Conservation (phyloP, 1,140 invertebrate species). For the Cepaea nemoralis region DNA sequence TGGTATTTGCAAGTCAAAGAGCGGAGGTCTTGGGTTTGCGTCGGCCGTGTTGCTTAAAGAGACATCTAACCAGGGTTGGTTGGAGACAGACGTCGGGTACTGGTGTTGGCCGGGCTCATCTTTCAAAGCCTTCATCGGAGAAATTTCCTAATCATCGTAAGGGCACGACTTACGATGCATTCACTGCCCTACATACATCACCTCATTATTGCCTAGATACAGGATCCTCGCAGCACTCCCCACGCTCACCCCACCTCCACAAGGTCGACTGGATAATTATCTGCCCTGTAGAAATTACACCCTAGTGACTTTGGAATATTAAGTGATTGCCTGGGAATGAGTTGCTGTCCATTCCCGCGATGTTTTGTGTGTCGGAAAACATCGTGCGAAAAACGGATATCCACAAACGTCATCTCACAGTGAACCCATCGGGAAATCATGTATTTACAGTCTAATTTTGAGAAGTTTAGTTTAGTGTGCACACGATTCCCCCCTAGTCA, state of each 20-base stretch:
- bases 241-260: background rate
- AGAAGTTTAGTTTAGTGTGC: too few species aligned
- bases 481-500: too few species aligned
- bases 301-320: too few species aligned
- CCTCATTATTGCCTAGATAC: background rate
- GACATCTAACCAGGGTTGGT: background rate
- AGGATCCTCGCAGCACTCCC: background rate
- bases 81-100: background rate
- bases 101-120: background rate
- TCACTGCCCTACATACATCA: background rate
- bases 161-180: background rate
- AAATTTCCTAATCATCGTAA: background rate
- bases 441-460: too few species aligned
- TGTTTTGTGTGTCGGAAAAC: too few species aligned
- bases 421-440: too few species aligned
- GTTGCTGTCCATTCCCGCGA: too few species aligned
- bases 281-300: too few species aligned
- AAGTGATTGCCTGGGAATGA: too few species aligned
- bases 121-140: background rate
- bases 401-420: too few species aligned
- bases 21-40: background rate
- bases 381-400: too few species aligned
- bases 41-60: conserved; percentile 12
- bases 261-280: too few species aligned
- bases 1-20: conserved; percentile 33